Conservation (phyloP, 2,888 invertebrate genomes). For the Cheilosia urbana region DNA sequence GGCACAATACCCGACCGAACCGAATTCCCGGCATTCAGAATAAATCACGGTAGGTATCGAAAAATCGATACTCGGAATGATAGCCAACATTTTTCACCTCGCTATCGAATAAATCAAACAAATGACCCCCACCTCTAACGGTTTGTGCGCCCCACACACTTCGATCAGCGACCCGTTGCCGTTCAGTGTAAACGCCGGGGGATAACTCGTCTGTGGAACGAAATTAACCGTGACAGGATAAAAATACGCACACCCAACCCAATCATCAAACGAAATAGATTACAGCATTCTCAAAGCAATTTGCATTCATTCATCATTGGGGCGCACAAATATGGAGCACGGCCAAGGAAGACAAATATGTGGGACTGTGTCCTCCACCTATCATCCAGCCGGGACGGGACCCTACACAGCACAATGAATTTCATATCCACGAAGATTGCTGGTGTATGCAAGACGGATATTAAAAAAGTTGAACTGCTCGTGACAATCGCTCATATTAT, state of each 20-base stretch:
- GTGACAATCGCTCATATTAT: constrained; percentile 29
- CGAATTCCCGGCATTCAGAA: not conserved
- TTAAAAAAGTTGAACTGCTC: constrained; percentile 63
- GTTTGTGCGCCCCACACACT: not conserved
- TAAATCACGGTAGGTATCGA: constrained; percentile 31
- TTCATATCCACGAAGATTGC: not conserved
- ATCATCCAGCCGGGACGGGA: not conserved
- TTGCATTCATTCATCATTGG: constrained; percentile 61
- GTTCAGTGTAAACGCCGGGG: not conserved
- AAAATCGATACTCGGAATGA: constrained; percentile 60
- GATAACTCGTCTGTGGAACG: constrained; percentile 39
- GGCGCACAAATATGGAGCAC: not conserved
- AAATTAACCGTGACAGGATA: constrained; percentile 61
- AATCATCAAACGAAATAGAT: constrained; percentile 59
- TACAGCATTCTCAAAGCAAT: constrained; percentile 63
- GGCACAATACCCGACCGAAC: too few relatives aligned
- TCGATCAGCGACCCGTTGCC: not conserved
- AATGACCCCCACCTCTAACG: constrained; percentile 39
- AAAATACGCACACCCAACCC: constrained; percentile 50
- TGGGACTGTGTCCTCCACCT: not conserved
- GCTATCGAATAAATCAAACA: constrained; percentile 63
- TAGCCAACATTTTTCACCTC: constrained; percentile 62
- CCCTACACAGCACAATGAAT: not conserved
- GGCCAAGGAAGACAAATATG: not conserved
- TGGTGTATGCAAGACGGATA: constrained; percentile 33